phyloP scores from a whole-genome alignment of 2,888 invertebrate genomes.

The Folsomia manolachei region DNA sequence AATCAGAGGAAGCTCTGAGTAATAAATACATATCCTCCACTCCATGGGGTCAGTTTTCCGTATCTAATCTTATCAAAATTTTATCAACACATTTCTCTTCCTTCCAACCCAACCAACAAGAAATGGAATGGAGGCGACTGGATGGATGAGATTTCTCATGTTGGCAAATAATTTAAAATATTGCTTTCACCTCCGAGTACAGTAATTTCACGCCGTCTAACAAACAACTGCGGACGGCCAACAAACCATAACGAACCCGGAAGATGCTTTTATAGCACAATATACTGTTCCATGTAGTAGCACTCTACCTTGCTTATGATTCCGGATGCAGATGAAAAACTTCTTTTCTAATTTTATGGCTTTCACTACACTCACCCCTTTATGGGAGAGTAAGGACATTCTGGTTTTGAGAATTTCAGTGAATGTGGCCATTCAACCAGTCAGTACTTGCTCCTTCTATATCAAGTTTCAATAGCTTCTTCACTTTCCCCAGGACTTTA shows the following conservation, averaged over 20 bases:
- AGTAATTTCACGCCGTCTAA: constrained; percentile 14
- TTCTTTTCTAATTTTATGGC: not conserved
- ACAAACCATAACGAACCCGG: not conserved
- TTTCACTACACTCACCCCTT: no score
- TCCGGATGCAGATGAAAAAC: not conserved
- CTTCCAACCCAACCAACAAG: no score
- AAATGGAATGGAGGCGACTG: no score
- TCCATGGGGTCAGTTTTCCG: constrained; percentile 28
- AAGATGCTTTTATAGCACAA: no score
- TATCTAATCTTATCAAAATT: constrained; percentile 35
- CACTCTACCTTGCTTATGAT: not conserved
- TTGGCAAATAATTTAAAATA: constrained; percentile 30
- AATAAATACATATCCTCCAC: constrained; percentile 14
- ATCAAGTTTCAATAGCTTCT: not conserved
- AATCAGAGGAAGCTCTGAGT: constrained; percentile 4
- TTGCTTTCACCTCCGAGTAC: constrained; percentile 16
- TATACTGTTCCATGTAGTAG: not conserved
- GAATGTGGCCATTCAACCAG: no score
- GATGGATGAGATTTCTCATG: constrained; percentile 21
- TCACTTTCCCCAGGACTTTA: not conserved
- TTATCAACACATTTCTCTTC: constrained; percentile 13
- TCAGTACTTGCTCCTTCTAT: no score
- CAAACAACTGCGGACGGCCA: no score
- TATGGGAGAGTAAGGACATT: no score
- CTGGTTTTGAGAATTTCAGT: no score